A percentile compares a stretch with the other conserved stretches of the same genome.
Evolutionary conservation across 2,113 vertebrate species (phyloP).

Genomic region (Epinephelus fuscoguttatus): DNA sequence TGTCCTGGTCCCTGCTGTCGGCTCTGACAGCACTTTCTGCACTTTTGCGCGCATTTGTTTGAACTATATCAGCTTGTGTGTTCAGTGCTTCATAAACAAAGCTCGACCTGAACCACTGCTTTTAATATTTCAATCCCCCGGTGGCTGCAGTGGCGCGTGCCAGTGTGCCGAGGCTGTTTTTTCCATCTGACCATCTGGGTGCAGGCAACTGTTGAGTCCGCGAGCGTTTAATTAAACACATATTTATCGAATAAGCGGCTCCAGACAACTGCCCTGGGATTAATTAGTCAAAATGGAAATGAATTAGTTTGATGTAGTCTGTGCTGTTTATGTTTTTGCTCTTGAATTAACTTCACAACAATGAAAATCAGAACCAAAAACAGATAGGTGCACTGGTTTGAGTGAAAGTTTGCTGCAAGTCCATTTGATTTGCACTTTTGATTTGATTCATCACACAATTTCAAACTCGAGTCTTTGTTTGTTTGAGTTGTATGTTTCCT

Average conservation of each 20-base stretch:
- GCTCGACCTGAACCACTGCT: not conserved
- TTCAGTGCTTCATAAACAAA: not conserved
- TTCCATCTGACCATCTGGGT: conserved; percentile 32
- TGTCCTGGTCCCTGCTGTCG: not conserved
- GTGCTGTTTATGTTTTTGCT: not conserved
- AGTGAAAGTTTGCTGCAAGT: conserved; percentile 27
- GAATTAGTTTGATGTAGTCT: not conserved
- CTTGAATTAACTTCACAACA: too few species aligned
- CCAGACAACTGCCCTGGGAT: conserved; percentile 23
- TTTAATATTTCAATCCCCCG: conserved; percentile 3
- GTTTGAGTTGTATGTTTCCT: not conserved
- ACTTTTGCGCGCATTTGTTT: conserved; percentile 1
- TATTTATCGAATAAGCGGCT: conserved; percentile 23
- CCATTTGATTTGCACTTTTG: not conserved
- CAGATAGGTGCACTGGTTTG: not conserved
- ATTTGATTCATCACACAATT: not conserved
- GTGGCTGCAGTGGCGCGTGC: not conserved
- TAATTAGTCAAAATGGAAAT: conserved; percentile 48
- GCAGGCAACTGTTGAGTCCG: conserved; percentile 58
- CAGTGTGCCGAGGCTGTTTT: not conserved
- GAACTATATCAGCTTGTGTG: not conserved
- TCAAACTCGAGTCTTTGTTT: not conserved
- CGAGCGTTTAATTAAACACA: conserved; percentile 46
- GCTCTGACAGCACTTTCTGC: not conserved
- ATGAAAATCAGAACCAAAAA: too few species aligned